Conservation (phyloP, 2,888 invertebrate genomes). For the Pachliopta kotzebuea region DNA sequence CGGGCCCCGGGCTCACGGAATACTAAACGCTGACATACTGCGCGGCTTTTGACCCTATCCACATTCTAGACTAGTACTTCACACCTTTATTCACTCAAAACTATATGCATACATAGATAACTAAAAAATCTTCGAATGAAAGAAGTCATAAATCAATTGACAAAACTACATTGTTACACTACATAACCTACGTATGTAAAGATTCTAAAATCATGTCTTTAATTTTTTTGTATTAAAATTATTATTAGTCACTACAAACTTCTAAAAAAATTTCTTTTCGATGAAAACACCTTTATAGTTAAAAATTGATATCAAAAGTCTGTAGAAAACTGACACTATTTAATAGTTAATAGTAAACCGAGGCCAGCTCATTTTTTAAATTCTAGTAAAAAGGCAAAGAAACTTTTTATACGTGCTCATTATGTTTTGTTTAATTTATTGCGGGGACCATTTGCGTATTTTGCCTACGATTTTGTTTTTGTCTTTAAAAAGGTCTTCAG, state of each 20-base stretch:
- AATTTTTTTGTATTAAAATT: background rate
- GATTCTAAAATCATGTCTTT: background rate
- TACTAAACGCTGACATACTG: constrained; percentile 80
- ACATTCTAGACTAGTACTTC: constrained; percentile 76
- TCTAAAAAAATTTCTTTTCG: background rate
- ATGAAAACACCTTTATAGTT: constrained; percentile 16
- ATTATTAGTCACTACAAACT: background rate
- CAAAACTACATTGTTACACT: background rate
- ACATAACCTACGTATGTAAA: background rate
- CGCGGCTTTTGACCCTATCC: constrained; percentile 79
- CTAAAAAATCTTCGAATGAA: constrained; percentile 6
- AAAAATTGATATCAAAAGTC: constrained; percentile 9
- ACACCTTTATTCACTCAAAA: constrained; percentile 61
- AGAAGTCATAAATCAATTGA: background rate
- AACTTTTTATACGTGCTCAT: constrained; percentile 27
- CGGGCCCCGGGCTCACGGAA: constrained; percentile 71
- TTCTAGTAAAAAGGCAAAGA: constrained; percentile 32
- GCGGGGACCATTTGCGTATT: constrained; percentile 47
- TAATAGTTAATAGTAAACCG: too few relatives aligned
- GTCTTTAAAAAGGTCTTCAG: constrained; percentile 38
- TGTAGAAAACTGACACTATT: constrained; percentile 5
- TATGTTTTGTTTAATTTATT: constrained; percentile 37
- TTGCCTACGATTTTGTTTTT: constrained; percentile 37
- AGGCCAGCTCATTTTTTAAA: constrained; percentile 20
- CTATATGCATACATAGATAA: constrained; percentile 27